Conservation (phyloP, 2,888 invertebrate genomes). For the Drosophila phalerata region DNA sequence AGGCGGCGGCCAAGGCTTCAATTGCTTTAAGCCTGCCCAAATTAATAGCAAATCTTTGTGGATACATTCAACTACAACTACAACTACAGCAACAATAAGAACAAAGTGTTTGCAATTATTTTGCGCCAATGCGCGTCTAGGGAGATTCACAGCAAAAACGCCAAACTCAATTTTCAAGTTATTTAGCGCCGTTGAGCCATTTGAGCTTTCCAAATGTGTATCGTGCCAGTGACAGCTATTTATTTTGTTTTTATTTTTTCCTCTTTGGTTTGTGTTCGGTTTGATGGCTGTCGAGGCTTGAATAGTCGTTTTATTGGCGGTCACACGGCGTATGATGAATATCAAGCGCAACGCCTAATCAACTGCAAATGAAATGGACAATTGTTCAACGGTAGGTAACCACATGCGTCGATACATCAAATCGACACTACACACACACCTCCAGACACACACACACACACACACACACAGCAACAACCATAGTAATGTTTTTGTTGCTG, state of each 20-base stretch:
- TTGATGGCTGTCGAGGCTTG: slow-evolving; percentile 10
- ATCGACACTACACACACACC: slow-evolving; percentile 63
- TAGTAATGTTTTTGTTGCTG: slow-evolving; percentile 1
- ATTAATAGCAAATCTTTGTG: slow-evolving; percentile 65
- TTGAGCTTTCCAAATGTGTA: slow-evolving; percentile 25
- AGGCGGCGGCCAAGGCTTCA: slow-evolving; percentile 34
- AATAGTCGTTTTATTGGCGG: slow-evolving; percentile 35
- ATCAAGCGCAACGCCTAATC: slow-evolving; percentile 70
- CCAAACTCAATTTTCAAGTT: slow-evolving; percentile 71
- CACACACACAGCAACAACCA: slow-evolving; percentile 10
- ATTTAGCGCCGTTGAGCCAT: slow-evolving; percentile 60
- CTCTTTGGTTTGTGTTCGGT: slow-evolving; percentile 1
- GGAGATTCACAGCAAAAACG: slow-evolving; percentile 16
- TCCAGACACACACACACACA: slow-evolving; percentile 52
- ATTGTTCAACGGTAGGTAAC: slow-evolving; percentile 69
- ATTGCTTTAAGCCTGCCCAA: slow-evolving; percentile 58
- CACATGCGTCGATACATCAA: slow-evolving; percentile 77
- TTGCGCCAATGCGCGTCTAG: slow-evolving; percentile 47
- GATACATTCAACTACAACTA: slow-evolving; percentile 15
- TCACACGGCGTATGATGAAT: slow-evolving; percentile 75
- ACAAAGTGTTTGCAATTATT: slow-evolving; percentile 57
- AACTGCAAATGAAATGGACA: slow-evolving; percentile 81
- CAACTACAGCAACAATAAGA: background rate
- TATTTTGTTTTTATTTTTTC: slow-evolving; percentile 1
- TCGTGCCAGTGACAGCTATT: slow-evolving; percentile 19